A percentile compares a stretch with the other conserved stretches of the same genome.
phyloP scores from a whole-genome alignment of 2,797 vertebrate species.

The Acrocephalus scirpaceus region DNA sequence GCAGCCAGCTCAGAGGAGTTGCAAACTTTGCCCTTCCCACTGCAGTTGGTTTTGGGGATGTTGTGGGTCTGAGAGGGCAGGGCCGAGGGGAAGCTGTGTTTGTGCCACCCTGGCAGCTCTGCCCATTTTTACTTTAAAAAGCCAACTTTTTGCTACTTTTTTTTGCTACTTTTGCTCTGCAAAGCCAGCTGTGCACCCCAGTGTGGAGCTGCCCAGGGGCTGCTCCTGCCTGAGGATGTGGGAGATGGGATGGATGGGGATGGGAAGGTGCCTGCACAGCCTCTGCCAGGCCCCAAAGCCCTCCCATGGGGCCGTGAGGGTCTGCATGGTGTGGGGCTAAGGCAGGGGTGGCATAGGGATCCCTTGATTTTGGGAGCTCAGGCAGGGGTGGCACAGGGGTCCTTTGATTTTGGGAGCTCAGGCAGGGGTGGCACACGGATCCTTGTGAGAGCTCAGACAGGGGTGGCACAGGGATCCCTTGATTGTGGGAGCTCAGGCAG shows the following conservation, averaged over 20 bases:
- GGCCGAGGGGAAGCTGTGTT: accelerated
- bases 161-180: background rate
- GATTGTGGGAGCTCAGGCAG: background rate
- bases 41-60: background rate
- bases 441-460: no score
- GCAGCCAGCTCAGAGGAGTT: no score
- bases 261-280: background rate
- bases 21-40: background rate
- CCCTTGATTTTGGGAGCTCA: no score
- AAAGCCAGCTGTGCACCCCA: background rate
- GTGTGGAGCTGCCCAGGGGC: background rate
- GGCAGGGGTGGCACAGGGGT: no score
- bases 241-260: background rate
- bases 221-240: accelerated
- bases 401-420: background rate
- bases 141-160: no score
- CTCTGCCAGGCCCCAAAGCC: no score
- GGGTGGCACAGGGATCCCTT: no score
- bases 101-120: accelerated
- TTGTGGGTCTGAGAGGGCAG: background rate
- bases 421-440: accelerated
- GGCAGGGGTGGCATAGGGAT: accelerated
- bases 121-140: background rate
- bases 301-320: accelerated
- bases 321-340: background rate